A percentile compares a stretch with the other conserved stretches of the same genome.
Evolutionary conservation across 2,797 vertebrate species (phyloP).

Genomic region (Spatula versicolor): DNA sequence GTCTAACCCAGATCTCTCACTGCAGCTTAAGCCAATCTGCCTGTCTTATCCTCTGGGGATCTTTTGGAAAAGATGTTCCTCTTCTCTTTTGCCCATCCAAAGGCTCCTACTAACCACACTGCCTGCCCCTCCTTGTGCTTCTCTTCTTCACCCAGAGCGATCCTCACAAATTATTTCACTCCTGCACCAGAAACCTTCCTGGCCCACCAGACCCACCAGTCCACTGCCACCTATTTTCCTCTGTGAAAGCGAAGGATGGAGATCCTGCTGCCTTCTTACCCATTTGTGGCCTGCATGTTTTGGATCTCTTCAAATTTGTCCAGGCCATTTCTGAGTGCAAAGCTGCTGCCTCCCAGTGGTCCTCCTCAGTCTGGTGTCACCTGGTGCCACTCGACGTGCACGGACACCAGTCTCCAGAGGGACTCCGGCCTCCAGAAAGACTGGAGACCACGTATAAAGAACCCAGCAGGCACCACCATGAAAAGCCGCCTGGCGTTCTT

Average conservation of each 20-base stretch:
- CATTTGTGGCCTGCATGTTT: not conserved
- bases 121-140: not conserved
- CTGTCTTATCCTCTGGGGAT: not conserved
- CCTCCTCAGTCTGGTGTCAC: not conserved
- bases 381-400: not conserved
- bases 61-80: not conserved
- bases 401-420: not conserved
- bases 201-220: not conserved
- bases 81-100: not conserved
- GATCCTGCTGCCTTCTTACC: not conserved
- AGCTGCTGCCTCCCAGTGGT: not conserved
- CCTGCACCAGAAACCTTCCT: not conserved
- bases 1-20: not conserved
- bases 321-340: not conserved
- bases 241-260: rapidly evolving
- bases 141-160: not conserved
- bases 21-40: not conserved
- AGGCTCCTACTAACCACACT: not conserved
- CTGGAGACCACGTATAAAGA: not conserved
- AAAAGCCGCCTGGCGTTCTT: not conserved
- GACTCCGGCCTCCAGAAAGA: not conserved
- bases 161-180: not conserved
- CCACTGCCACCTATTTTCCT: not conserved
- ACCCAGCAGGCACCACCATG: not conserved
- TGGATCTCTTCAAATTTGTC: not conserved